Conservation (phyloP, 2,888 invertebrate genomes). For the Parnassius smintheus region DNA sequence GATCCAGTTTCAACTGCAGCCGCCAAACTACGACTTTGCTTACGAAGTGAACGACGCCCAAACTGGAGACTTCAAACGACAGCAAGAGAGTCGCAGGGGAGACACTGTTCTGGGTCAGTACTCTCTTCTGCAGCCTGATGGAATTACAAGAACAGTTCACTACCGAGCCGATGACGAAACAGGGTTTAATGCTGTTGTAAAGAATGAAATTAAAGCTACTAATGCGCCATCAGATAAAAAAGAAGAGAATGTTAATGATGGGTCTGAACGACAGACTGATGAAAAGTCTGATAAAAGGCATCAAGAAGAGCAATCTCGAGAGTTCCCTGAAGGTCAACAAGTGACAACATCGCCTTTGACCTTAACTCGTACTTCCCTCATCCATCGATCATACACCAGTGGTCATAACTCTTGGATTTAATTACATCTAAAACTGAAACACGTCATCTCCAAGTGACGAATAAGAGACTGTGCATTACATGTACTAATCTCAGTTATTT, state of each 20-base stretch:
- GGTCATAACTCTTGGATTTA: slow-evolving; percentile 15
- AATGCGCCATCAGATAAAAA: slow-evolving; percentile 5
- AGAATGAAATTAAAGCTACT: slow-evolving; percentile 40
- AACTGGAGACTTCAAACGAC: slow-evolving; percentile 79
- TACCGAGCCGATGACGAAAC: slow-evolving; percentile 77
- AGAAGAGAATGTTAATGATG: slow-evolving; percentile 8
- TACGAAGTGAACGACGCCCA: slow-evolving; percentile 78
- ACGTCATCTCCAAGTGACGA: not conserved
- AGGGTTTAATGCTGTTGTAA: slow-evolving; percentile 79
- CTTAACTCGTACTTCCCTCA: slow-evolving; percentile 12
- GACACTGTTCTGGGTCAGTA: slow-evolving; percentile 78
- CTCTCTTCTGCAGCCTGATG: slow-evolving; percentile 78
- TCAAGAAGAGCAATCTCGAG: slow-evolving; percentile 13
- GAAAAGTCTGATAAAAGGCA: slow-evolving; percentile 5
- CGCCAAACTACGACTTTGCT: slow-evolving; percentile 69
- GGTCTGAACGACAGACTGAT: slow-evolving; percentile 3
- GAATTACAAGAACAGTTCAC: slow-evolving; percentile 75
- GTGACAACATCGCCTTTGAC: slow-evolving; percentile 9
- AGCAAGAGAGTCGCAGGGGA: slow-evolving; percentile 74
- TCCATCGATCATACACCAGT: slow-evolving; percentile 14
- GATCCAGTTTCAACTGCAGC: slow-evolving; percentile 30
- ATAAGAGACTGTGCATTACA: not conserved
- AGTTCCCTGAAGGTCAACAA: slow-evolving; percentile 4
- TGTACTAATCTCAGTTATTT: too few relatives aligned
- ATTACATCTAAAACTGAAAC: not conserved